A percentile compares a stretch with the other conserved stretches of the same genome.
phyloP scores from a whole-genome alignment of 2,113 vertebrate genomes.

The Engraulis encrasicolus region DNA sequence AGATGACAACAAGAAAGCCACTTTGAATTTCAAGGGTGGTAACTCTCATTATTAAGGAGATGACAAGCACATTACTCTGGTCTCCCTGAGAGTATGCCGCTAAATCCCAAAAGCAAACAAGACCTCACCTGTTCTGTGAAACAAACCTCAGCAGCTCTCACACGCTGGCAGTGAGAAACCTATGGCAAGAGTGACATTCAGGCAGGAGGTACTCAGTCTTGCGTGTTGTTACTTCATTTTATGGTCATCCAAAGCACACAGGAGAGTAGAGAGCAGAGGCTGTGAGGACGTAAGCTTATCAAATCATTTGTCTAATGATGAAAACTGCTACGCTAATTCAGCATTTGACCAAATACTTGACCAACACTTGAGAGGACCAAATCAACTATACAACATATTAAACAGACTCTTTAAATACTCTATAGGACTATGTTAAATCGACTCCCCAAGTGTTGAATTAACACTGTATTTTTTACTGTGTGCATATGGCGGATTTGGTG shows the following conservation, averaged over 20 bases:
- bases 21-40: constrained; percentile 5
- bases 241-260: not conserved
- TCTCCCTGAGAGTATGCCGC: not conserved
- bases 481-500: not conserved
- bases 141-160: not conserved
- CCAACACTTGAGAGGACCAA: too few species aligned
- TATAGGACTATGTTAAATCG: too few species aligned
- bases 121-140: constrained; percentile 17
- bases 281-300: not conserved
- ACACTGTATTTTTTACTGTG: too few species aligned
- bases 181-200: not conserved
- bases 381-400: too few species aligned
- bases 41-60: not conserved
- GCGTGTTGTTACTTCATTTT: not conserved
- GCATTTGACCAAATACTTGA: too few species aligned
- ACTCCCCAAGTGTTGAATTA: too few species aligned
- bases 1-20: not conserved
- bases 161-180: not conserved
- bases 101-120: constrained; percentile 13
- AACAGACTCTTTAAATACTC: too few species aligned
- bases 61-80: constrained; percentile 2
- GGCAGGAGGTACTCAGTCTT: not conserved
- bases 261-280: not conserved
- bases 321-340: too few species aligned
- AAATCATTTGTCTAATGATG: not conserved